Evolutionary conservation across 2,113 vertebrate genomes (phyloP).

Genomic region (Cryptomyrus ogoouensis): DNA sequence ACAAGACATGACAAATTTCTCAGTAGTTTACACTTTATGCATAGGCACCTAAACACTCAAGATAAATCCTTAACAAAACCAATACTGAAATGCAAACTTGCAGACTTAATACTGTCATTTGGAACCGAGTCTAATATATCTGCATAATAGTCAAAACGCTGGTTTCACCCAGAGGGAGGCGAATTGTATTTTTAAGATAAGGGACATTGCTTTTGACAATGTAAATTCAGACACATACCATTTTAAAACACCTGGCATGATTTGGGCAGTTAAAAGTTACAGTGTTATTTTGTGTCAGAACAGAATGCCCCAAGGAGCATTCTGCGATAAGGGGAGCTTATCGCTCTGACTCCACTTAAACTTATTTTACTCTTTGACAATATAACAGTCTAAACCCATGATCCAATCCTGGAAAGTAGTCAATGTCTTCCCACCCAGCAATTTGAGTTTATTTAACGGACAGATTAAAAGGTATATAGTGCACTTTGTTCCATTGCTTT

Average conservation of each 20-base stretch:
- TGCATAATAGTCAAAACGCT: background rate
- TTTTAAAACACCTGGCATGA: background rate
- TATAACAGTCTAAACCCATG: background rate
- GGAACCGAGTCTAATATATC: background rate
- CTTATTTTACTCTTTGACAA: background rate
- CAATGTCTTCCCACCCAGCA: background rate
- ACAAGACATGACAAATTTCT: background rate
- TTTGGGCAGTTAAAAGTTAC: background rate
- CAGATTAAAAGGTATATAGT: background rate
- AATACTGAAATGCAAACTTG: background rate
- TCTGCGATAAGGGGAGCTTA: background rate
- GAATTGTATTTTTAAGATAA: background rate
- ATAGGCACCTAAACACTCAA: background rate
- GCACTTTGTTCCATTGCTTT: slow-evolving; percentile 14
- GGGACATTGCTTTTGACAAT: background rate
- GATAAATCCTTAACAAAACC: background rate
- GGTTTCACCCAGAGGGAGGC: background rate
- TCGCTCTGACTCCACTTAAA: background rate
- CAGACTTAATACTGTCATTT: background rate
- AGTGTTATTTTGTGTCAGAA: background rate
- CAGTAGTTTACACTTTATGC: background rate
- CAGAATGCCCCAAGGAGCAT: background rate
- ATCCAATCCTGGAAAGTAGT: background rate
- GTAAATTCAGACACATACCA: background rate
- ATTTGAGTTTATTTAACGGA: background rate